Base-by-base conservation (phyloP, 1,140 invertebrate species). In the Lordiphosa stackelbergi region DNA sequence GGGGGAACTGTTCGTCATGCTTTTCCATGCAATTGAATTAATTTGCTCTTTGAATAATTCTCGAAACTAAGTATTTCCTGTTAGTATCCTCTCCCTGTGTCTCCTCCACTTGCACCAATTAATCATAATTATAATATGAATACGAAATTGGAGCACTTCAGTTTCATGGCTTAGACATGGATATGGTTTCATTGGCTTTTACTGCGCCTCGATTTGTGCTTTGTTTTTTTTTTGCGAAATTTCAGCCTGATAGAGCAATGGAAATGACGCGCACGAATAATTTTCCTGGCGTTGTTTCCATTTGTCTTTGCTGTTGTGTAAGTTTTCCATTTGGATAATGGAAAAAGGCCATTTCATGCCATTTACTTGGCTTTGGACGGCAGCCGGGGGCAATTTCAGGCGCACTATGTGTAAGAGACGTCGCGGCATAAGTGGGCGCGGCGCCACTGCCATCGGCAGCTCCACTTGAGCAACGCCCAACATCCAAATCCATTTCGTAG, bases 311-410 rank as follows among this genome's bases (percentile, higher is more conserved):
- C 62, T 69, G 77, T 75, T 71, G 75, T 75, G 77, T 81, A 81
- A 81, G 77, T 86, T 86, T 86, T 85, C 75, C 78, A 86, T 86
- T 86, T 86, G 78, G 84, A 74, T 86, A 86, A 86, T 86, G 84
- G 85, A 86, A 86, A 86, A 86, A 86, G 85, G 70, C 84, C 84
- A 86, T 86, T 86, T 85, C 62, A 64, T 77, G 64, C 78, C 78
- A 83, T 84, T 83, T 78, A 74, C 60, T 70, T 70, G 55, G 66
- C 75, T 60, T 49, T 59, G 65, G 36, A 19, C 56, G 36, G 42
- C 49, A 46, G 54, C 45, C 46, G 66, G 78, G 65, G 75, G 78
- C 78, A 84, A 78, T 83, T 77, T 47, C 42, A 65, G 57, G 47
- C 58, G 77, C 58, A 84, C 77, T 83, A 83, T 73, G 8, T 84